A percentile compares a stretch with the other conserved stretches of the same genome.
phyloP scores from a whole-genome alignment of 2,888 invertebrate species.

The Parnassius smintheus region DNA sequence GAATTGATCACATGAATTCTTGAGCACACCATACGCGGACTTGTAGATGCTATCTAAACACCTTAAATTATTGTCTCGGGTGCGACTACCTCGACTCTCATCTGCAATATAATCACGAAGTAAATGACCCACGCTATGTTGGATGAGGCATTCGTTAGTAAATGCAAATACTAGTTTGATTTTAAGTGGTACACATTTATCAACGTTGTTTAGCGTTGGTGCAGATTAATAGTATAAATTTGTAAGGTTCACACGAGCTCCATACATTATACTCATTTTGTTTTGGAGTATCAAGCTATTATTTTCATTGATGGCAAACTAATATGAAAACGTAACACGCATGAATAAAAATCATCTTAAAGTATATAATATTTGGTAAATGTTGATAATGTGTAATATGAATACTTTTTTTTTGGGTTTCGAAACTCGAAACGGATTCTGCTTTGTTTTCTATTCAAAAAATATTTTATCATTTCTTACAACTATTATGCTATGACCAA shows the following conservation, averaged over 20 bases:
- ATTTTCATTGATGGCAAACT: too few relatives aligned
- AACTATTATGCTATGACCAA: too few relatives aligned
- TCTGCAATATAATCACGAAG: slow-evolving; percentile 60
- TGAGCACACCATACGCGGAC: slow-evolving; percentile 66
- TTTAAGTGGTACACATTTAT: slow-evolving; percentile 15
- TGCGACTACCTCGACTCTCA: slow-evolving; percentile 63
- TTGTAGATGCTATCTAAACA: slow-evolving; percentile 78
- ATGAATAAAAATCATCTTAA: too few relatives aligned
- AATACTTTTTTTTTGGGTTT: too few relatives aligned
- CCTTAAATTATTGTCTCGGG: slow-evolving; percentile 77
- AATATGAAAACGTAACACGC: too few relatives aligned
- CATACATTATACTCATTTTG: not conserved
- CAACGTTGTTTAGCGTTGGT: slow-evolving; percentile 6
- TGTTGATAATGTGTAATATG: too few relatives aligned
- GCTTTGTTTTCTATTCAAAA: too few relatives aligned
- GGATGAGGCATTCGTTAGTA: slow-evolving; percentile 49
- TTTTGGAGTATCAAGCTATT: too few relatives aligned
- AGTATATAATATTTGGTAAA: too few relatives aligned
- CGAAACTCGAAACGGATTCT: too few relatives aligned
- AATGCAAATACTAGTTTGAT: slow-evolving; percentile 14
- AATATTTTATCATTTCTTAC: too few relatives aligned
- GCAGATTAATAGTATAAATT: not conserved
- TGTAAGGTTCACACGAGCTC: not conserved
- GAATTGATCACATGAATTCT: slow-evolving; percentile 77
- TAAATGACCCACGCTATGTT: slow-evolving; percentile 42